Conservation (phyloP, 2,797 vertebrate species). For the Microctenopoma lineatum region DNA sequence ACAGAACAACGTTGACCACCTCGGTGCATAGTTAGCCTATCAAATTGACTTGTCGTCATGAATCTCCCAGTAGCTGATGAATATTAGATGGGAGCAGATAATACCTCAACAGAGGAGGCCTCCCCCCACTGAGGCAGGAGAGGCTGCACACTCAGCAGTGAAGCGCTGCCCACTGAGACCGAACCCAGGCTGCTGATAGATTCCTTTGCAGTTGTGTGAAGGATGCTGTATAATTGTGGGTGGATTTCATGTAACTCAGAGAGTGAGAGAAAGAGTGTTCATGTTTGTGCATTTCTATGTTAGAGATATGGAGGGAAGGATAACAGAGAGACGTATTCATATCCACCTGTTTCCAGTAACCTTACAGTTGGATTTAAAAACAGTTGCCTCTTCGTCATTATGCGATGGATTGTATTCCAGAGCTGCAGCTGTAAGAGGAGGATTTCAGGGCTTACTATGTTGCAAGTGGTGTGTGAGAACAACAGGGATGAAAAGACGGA, state of each 20-base stretch:
- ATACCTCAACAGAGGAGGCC: slow-evolving; percentile 69
- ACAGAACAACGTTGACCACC: slow-evolving; percentile 56
- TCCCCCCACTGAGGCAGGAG: slow-evolving; percentile 55
- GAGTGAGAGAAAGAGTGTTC: slow-evolving; percentile 28
- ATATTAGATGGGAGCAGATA: slow-evolving; percentile 76
- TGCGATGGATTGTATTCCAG: slow-evolving; percentile 54
- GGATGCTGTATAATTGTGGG: slow-evolving; percentile 55
- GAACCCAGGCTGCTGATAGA: slow-evolving; percentile 55
- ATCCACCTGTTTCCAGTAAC: slow-evolving; percentile 62
- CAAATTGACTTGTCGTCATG: slow-evolving; percentile 65
- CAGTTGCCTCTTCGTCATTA: slow-evolving; percentile 70
- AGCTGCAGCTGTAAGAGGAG: slow-evolving; percentile 50
- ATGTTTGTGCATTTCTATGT: slow-evolving; percentile 28
- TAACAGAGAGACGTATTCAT: slow-evolving; percentile 38
- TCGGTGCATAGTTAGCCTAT: slow-evolving; percentile 63
- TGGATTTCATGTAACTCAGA: slow-evolving; percentile 53
- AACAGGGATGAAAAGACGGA: slow-evolving; percentile 21
- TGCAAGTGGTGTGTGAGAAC: slow-evolving; percentile 28
- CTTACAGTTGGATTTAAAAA: slow-evolving; percentile 68
- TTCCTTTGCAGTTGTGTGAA: slow-evolving; percentile 40
- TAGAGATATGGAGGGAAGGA: slow-evolving; percentile 23
- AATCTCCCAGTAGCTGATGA: slow-evolving; percentile 76
- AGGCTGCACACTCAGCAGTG: slow-evolving; percentile 66
- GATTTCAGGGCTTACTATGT: slow-evolving; percentile 55
- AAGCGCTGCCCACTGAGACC: slow-evolving; percentile 68